Conservation (phyloP, 2,888 invertebrate species). For the Yponomeuta cagnagella region DNA sequence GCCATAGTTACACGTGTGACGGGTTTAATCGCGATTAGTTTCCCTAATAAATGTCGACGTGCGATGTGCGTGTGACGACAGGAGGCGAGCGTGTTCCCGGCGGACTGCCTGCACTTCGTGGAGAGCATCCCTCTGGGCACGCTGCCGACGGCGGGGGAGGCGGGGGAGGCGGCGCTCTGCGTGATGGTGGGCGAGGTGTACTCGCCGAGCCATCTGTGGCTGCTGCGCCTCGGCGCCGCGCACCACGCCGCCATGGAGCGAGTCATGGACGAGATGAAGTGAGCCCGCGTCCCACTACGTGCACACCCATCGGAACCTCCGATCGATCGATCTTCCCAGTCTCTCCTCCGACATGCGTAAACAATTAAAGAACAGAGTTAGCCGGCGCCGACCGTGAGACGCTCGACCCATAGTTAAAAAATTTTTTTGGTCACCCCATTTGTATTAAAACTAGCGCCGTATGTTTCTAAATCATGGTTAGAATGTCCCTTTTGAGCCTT, state of each 20-base stretch:
- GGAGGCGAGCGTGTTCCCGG: slow-evolving; percentile 63
- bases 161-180: slow-evolving; percentile 31
- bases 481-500: too few species aligned
- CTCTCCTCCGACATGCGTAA: too few species aligned
- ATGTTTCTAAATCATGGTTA: too few species aligned
- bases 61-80: slow-evolving; percentile 22
- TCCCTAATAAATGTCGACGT: too few species aligned
- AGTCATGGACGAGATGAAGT: slow-evolving; percentile 73
- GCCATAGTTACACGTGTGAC: too few species aligned
- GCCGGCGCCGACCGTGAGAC: too few species aligned
- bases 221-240: slow-evolving; percentile 51
- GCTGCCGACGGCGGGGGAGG: slow-evolving; percentile 31
- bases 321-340: background rate
- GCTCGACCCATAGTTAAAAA: too few species aligned
- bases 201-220: slow-evolving; percentile 76
- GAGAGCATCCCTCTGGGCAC: slow-evolving; percentile 42
- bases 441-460: too few species aligned
- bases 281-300: slow-evolving; percentile 24
- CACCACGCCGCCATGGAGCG: slow-evolving; percentile 51
- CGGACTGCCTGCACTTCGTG: slow-evolving; percentile 55
- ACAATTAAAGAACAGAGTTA: too few species aligned
- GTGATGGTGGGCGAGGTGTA: slow-evolving; percentile 70
- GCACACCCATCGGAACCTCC: background rate
- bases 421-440: too few species aligned
- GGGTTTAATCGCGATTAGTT: too few species aligned